A percentile compares a stretch with the other conserved stretches of the same genome.
Evolutionary conservation across 2,113 vertebrate species (phyloP).

Genomic region (Hystrix brachyura): DNA sequence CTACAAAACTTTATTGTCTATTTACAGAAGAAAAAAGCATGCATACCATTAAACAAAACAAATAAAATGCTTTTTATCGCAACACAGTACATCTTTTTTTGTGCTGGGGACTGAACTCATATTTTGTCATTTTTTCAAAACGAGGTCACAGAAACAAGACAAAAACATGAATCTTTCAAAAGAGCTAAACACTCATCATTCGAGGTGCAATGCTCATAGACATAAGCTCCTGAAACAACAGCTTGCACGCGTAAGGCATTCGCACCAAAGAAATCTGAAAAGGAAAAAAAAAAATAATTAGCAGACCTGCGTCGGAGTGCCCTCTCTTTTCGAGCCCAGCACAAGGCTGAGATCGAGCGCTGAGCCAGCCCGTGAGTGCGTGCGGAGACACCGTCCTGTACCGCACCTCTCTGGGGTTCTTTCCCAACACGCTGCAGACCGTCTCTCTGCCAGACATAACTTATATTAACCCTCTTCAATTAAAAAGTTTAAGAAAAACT

Average conservation of each 20-base stretch:
- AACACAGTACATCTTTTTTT: not conserved
- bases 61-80: slow-evolving; percentile 71
- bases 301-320: not conserved
- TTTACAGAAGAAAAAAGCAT: slow-evolving; percentile 87
- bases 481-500: not conserved
- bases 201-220: slow-evolving; percentile 99
- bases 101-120: not conserved
- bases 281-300: slow-evolving; percentile 33
- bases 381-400: too few relatives aligned
- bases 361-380: rapidly evolving
- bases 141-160: slow-evolving; percentile 16
- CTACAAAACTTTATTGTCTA: slow-evolving; percentile 89
- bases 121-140: slow-evolving; percentile 48
- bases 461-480: not conserved
- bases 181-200: slow-evolving; percentile 94
- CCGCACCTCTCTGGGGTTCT: not conserved
- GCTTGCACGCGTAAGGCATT: slow-evolving; percentile 99
- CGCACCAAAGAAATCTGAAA: slow-evolving; percentile 96
- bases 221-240: slow-evolving; percentile 99
- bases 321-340: not conserved
- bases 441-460: slow-evolving; percentile 21
- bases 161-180: not conserved
- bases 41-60: slow-evolving; percentile 78
- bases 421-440: not conserved
- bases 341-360: not conserved